These are phyloP conservation scores for Gephyroberyx darwinii DNA, from an alignment of 2,797 vertebrate species.

Conservation along the genomic window DNA sequence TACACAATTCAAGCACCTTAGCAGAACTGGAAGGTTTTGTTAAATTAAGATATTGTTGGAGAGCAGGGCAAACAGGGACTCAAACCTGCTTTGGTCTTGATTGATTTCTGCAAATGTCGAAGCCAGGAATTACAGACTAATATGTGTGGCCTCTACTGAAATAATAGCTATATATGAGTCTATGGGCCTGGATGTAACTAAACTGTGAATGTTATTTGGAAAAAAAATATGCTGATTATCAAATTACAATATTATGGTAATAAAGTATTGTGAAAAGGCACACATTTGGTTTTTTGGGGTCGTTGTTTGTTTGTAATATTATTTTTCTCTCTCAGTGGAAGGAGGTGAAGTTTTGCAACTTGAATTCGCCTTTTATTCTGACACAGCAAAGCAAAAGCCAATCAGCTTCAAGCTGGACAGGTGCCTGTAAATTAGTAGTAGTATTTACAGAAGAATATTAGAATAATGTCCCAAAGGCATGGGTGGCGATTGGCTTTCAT, in stretches of 20 bases:
- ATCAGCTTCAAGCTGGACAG: too few relatives aligned
- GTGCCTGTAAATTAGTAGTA: too few relatives aligned
- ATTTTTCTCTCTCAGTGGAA: not conserved
- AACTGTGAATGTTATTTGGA: conserved; percentile 77
- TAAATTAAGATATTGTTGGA: conserved; percentile 20
- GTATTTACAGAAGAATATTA: too few relatives aligned
- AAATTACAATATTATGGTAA: conserved; percentile 72
- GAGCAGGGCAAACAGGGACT: not conserved
- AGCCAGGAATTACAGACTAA: conserved; percentile 55
- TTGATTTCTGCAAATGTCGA: conserved; percentile 3
- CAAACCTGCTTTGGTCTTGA: too few relatives aligned
- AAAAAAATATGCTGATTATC: conserved; percentile 66
- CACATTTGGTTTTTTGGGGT: not conserved
- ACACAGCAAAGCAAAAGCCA: too few relatives aligned
- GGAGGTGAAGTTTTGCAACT: too few relatives aligned
- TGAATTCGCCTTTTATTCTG: too few relatives aligned
- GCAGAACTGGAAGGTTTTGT: not conserved
- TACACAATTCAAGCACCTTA: too few relatives aligned
- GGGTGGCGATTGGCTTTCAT: too few relatives aligned
- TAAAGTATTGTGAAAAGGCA: conserved; percentile 69
- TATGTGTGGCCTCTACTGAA: not conserved
- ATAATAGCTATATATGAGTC: conserved; percentile 55
- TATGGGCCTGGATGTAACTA: conserved; percentile 68
- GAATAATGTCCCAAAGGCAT: too few relatives aligned
- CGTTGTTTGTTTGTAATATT: too few relatives aligned